Base-by-base conservation (phyloP, 2,113 vertebrate species). In the Siniperca knerii region DNA sequence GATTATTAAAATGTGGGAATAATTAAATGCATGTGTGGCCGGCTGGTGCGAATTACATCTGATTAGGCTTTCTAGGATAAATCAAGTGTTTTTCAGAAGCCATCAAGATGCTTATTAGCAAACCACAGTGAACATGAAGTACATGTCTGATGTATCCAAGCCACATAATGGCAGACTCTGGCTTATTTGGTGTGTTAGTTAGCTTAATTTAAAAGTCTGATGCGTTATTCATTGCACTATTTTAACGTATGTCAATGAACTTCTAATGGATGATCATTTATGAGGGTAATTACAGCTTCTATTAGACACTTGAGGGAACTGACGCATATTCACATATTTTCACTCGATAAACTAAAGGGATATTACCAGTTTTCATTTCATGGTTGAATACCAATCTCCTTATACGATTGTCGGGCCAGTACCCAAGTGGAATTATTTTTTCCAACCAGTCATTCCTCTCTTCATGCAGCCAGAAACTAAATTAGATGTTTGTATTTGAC, bases 401-500 rank as follows among this genome's bases (percentile, higher is more conserved):
- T 91, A 92, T 92, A 93, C 67, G 84, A 90, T 90, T 88, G 87
- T 81, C 74, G 55, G 89, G 88, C 89, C 81, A 23, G 75, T 84
- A 77, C 84, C 92, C 92, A 89, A 92, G 90, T 87, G 88, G 86
- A 93, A 94, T 93, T 87, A 85, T 91, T 94, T 92, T 95, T 94
- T 94, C 92, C 92, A 94, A 87, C 90, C 88, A 93, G 92, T 91
- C 90, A 91, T 92, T 93, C 85, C 78, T 91, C 78, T 92, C 71
- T 33, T 66, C n/a, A 33, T 40, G 83, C 86, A 87, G 92, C 90
- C 90, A 86, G 86, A 75, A 80, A 81, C 92, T 89, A 94, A 95
- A 94, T 94, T 92, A 94, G 92, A 95, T 93, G 93, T 94, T 94
- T 94, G 90, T 91, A 87, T 92, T 95, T 93, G 92, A 94, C 88